phyloP scores from a whole-genome alignment of 2,113 vertebrate genomes.

The Oreochromis aureus region DNA sequence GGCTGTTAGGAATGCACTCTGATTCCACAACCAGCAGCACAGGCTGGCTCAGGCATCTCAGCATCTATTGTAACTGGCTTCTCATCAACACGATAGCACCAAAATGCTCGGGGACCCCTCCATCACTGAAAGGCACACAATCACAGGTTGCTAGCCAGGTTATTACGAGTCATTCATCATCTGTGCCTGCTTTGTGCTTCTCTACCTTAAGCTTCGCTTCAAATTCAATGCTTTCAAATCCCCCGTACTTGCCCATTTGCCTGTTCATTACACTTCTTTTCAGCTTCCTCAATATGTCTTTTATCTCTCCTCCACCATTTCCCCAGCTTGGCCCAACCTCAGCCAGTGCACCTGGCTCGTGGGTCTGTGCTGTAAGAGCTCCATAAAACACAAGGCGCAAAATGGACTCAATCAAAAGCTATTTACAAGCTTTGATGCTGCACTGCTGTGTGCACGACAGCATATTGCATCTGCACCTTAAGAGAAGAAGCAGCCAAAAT shows the following conservation, averaged over 20 bases:
- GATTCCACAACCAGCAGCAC: neutral
- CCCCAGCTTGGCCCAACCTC: neutral
- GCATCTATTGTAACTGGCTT: conserved; percentile 2
- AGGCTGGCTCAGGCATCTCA: neutral
- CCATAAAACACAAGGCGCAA: neutral
- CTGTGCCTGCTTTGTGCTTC: conserved; percentile 11
- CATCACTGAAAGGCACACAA: conserved; percentile 53
- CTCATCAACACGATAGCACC: conserved; percentile 35
- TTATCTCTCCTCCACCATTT: neutral
- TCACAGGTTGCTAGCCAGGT: conserved; percentile 33
- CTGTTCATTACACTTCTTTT: conserved; percentile 20
- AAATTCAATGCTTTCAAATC: conserved; percentile 17
- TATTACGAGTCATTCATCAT: conserved; percentile 69
- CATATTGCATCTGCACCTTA: neutral
- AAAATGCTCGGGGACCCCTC: conserved; percentile 38
- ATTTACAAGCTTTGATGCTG: neutral
- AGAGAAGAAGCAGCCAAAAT: neutral
- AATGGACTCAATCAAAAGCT: conserved; percentile 23
- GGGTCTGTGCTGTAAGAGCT: neutral
- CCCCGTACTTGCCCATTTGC: conserved; percentile 22
- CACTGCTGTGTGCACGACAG: neutral
- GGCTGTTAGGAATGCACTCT: conserved; percentile 1
- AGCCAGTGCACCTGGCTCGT: neutral
- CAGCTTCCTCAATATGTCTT: neutral
- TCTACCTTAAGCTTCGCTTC: conserved; percentile 8